These are phyloP conservation scores for Nesidiocoris tenuis DNA, from an alignment of 2,888 invertebrate species.

Conservation along the genomic window DNA sequence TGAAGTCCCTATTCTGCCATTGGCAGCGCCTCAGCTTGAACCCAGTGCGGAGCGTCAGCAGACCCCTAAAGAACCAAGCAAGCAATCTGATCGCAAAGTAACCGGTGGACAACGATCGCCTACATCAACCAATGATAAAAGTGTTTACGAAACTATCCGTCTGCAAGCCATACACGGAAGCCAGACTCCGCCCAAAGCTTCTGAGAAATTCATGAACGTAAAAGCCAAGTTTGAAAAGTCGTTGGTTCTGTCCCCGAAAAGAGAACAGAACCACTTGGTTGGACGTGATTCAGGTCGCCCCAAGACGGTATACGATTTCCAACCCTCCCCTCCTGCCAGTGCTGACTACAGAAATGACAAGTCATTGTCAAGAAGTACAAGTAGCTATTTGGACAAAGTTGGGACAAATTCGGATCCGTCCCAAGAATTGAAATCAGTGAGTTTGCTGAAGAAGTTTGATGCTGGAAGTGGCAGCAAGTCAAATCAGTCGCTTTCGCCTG, in stretches of 20 bases:
- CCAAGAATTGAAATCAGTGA: slow-evolving; percentile 7
- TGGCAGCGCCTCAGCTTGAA: neutral
- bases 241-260: neutral
- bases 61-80: neutral
- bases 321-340: neutral
- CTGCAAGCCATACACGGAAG: slow-evolving; percentile 26
- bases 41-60: neutral
- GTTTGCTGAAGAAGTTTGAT: neutral
- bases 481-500: slow-evolving; percentile 1
- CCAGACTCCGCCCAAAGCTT: slow-evolving; percentile 20
- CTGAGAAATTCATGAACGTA: slow-evolving; percentile 26
- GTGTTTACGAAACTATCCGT: slow-evolving; percentile 28
- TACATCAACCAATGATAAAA: slow-evolving; percentile 1
- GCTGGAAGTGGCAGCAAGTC: neutral
- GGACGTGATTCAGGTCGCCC: neutral
- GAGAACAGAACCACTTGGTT: neutral
- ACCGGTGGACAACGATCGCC: neutral
- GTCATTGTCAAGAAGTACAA: slow-evolving; percentile 20
- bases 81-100: too few relatives aligned
- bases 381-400: slow-evolving; percentile 14
- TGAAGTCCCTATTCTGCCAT: neutral
- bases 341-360: neutral
- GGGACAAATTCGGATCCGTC: neutral
- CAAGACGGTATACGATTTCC: neutral
- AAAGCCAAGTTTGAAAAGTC: slow-evolving; percentile 34